These are phyloP conservation scores for Acrobasis repandana DNA, from an alignment of 2,888 invertebrate species.

Conservation along the genomic window DNA sequence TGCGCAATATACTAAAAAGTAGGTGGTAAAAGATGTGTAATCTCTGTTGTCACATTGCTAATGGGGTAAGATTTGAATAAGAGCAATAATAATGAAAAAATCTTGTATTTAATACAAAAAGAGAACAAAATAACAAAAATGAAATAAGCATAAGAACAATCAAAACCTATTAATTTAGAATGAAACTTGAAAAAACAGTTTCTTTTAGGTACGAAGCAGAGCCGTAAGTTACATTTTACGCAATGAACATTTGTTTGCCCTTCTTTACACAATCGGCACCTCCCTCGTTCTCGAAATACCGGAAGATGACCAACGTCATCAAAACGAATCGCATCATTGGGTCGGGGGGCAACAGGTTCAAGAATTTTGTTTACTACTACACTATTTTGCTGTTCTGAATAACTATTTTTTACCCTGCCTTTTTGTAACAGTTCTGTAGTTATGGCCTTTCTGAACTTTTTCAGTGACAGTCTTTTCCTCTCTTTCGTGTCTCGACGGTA, in stretches of 20 bases:
- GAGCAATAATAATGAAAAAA: neutral
- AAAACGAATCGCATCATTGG: neutral
- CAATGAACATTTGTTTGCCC: conserved; percentile 8
- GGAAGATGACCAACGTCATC: neutral
- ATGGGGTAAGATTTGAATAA: neutral
- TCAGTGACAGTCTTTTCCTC: neutral
- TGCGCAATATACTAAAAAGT: conserved; percentile 1
- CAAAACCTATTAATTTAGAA: neutral
- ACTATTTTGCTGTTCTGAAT: neutral
- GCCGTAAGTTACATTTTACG: conserved; percentile 5
- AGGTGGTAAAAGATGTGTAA: neutral
- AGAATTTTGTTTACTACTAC: neutral
- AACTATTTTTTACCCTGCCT: neutral
- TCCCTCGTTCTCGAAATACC: neutral
- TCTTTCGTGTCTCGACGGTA: neutral
- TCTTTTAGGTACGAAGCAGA: conserved; percentile 12
- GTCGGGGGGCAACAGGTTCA: neutral
- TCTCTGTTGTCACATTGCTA: conserved; percentile 21
- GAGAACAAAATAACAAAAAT: neutral
- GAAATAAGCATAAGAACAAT: neutral
- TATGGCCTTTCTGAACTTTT: neutral
- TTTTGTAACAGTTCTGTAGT: neutral
- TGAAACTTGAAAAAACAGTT: conserved; percentile 3
- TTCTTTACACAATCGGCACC: conserved; percentile 1
- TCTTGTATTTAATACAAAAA: neutral